These are phyloP conservation scores for Aphidius colemani DNA, from an alignment of 2,888 invertebrate genomes.

Conservation along the genomic window DNA sequence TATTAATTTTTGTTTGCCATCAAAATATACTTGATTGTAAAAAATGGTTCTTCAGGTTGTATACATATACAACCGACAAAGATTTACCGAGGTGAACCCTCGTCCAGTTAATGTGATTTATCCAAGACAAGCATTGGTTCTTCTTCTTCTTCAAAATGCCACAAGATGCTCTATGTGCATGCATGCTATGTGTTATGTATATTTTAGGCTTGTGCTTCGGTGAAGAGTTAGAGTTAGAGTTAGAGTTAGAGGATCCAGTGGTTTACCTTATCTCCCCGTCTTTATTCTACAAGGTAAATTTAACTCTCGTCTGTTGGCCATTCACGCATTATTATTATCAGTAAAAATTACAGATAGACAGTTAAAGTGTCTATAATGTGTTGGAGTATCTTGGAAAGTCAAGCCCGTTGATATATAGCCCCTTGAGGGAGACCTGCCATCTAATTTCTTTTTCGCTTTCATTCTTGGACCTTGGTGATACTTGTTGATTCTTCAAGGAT, in stretches of 20 bases:
- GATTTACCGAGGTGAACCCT: slow-evolving; percentile 18
- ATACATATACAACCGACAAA: slow-evolving; percentile 15
- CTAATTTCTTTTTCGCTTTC: no score
- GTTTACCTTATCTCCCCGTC: slow-evolving; percentile 20
- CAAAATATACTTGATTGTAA: no score
- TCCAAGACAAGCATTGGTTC: slow-evolving; percentile 24
- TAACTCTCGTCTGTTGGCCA: no score
- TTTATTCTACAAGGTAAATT: no score
- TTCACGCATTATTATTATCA: no score
- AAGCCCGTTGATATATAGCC: slow-evolving; percentile 12
- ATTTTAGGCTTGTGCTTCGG: no score
- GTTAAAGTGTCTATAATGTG: slow-evolving; percentile 6
- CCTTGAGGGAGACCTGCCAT: neutral
- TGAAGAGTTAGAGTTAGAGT: slow-evolving; percentile 8
- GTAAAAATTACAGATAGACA: neutral
- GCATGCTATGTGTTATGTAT: no score
- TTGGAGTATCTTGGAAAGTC: neutral
- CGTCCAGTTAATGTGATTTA: neutral
- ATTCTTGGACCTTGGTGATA: slow-evolving; percentile 32
- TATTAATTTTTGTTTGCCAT: no score
- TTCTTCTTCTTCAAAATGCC: slow-evolving; percentile 10
- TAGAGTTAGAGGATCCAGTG: slow-evolving; percentile 5
- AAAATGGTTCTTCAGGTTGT: neutral
- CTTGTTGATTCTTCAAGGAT: slow-evolving; percentile 50
- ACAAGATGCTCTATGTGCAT: no score